Evolutionary conservation across 1,140 invertebrate species (phyloP).

Genomic region (Tetraneura akinire): DNA sequence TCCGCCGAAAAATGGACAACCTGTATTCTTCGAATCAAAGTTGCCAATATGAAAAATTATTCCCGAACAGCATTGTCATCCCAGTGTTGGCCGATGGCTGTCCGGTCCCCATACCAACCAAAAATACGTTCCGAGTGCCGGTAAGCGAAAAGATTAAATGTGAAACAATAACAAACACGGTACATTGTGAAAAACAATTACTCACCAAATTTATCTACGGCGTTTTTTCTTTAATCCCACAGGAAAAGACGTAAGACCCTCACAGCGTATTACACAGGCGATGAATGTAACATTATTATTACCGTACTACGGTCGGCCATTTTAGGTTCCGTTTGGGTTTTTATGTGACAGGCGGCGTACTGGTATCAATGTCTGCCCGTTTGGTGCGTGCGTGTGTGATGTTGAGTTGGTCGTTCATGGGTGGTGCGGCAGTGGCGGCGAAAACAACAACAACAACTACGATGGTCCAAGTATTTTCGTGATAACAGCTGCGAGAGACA

Average conservation of each 20-base stretch:
- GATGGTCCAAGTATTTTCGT: background rate
- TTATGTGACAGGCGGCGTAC: constrained; percentile 31
- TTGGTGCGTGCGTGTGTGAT: background rate
- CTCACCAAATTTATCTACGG: background rate
- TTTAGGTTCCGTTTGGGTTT: constrained; percentile 10
- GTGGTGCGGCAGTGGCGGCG: background rate
- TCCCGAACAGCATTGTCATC: constrained; percentile 45
- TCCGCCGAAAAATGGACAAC: constrained; percentile 45
- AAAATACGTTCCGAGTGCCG: background rate
- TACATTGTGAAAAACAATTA: background rate
- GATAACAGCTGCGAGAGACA: background rate
- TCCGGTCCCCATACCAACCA: constrained; percentile 50
- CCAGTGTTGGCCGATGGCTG: constrained; percentile 41
- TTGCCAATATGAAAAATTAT: constrained; percentile 51
- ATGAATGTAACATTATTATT: background rate
- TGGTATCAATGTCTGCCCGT: background rate
- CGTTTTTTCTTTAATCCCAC: background rate
- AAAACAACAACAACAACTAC: background rate
- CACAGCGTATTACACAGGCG: background rate
- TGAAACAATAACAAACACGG: background rate
- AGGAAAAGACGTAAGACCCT: background rate
- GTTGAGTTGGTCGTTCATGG: background rate
- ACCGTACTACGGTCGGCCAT: constrained; percentile 27
- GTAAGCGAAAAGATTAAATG: background rate
- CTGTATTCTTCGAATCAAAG: constrained; percentile 43